phyloP scores from a whole-genome alignment of 1,140 invertebrate species.

The Scaptomyza pallida region DNA sequence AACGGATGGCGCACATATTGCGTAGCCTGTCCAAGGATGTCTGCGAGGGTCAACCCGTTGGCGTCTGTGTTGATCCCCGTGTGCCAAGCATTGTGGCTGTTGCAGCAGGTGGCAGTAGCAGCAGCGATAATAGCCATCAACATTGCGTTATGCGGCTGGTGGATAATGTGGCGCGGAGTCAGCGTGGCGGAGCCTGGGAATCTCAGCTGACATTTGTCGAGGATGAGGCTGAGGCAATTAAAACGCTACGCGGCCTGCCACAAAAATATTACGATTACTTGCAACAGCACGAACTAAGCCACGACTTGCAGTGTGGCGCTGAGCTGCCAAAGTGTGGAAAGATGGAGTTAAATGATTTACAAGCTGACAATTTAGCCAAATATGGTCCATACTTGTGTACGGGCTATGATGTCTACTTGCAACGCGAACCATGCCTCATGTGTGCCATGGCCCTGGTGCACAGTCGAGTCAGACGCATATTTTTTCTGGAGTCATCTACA shows the following conservation, averaged over 20 bases:
- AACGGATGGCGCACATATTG: constrained; percentile 86
- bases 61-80: constrained; percentile 89
- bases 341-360: constrained; percentile 46
- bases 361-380: constrained; percentile 77
- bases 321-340: constrained; percentile 41
- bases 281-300: constrained; percentile 18
- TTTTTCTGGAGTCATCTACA: constrained; percentile 88
- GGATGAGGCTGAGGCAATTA: constrained; percentile 9
- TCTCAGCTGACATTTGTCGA: constrained; percentile 37
- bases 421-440: constrained; percentile 95
- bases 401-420: constrained; percentile 93
- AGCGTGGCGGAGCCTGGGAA: constrained; percentile 91
- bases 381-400: constrained; percentile 93
- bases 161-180: constrained; percentile 92
- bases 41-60: constrained; percentile 84
- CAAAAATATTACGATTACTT: constrained; percentile 60
- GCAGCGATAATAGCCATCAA: constrained; percentile 87
- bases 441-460: constrained; percentile 97
- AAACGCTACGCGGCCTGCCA: constrained; percentile 58
- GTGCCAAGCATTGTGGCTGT: constrained; percentile 87
- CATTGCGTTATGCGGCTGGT: constrained; percentile 94
- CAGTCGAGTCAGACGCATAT: constrained; percentile 92
- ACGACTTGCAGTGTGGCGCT: constrained; percentile 63
- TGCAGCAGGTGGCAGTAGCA: constrained; percentile 79
- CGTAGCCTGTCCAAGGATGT: constrained; percentile 52